Evolutionary conservation across 1,140 invertebrate species (phyloP).

Genomic region (Cherax quadricarinatus): DNA sequence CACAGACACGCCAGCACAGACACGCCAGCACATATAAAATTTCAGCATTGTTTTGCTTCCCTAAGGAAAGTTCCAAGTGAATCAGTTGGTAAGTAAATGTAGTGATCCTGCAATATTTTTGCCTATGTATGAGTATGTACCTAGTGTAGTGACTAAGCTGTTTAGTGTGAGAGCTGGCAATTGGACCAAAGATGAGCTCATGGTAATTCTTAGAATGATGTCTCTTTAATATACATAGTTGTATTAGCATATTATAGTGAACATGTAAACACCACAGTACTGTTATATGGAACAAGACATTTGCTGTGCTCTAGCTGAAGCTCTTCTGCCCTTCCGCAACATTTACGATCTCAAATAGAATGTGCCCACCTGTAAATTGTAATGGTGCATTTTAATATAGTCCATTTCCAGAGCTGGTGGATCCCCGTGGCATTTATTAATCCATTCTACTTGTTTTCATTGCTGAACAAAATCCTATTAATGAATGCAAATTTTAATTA

Average conservation of each 20-base stretch:
- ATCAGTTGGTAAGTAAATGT: not conserved
- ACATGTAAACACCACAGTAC: not conserved
- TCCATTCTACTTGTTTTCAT: no score
- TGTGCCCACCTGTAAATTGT: not conserved
- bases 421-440: no score
- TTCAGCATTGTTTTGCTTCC: not conserved
- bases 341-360: not conserved
- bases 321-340: not conserved
- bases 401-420: no score
- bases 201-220: not conserved
- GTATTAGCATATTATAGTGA: not conserved
- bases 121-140: not conserved
- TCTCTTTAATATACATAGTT: not conserved
- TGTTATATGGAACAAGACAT: not conserved
- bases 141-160: not conserved
- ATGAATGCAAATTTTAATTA: not conserved
- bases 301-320: not conserved
- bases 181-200: constrained; percentile 1
- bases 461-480: no score
- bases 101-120: not conserved
- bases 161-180: not conserved
- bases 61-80: not conserved
- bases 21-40: not conserved
- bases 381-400: not conserved
- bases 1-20: no score